phyloP scores from a whole-genome alignment of 2,888 invertebrate species.

The Thalpophila matura region DNA sequence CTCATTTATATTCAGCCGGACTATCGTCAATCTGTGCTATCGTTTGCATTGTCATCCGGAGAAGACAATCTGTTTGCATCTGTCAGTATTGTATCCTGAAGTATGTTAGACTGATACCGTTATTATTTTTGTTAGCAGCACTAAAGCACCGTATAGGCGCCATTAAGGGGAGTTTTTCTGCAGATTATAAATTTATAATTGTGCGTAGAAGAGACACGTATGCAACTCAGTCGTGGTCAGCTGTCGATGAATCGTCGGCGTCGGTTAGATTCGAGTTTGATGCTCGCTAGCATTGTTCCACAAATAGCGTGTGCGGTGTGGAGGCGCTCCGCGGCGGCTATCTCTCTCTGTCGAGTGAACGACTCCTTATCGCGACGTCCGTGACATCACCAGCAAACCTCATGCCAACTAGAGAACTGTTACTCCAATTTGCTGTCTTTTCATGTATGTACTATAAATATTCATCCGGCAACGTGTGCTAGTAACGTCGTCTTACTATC shows the following conservation, averaged over 20 bases:
- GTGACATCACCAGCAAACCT: slow-evolving; percentile 78
- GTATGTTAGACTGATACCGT: too few species aligned
- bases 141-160: not conserved
- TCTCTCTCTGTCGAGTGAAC: slow-evolving; percentile 82
- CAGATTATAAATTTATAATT: not conserved
- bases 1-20: slow-evolving; percentile 14
- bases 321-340: slow-evolving; percentile 62
- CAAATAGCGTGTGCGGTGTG: slow-evolving; percentile 75
- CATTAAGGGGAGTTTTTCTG: slow-evolving; percentile 1
- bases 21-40: too few species aligned
- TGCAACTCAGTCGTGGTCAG: slow-evolving; percentile 63
- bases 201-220: slow-evolving; percentile 21
- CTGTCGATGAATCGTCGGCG: slow-evolving; percentile 70
- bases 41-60: slow-evolving; percentile 9
- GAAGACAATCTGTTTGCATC: not conserved
- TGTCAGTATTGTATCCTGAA: not conserved
- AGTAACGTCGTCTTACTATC: slow-evolving; percentile 42
- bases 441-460: slow-evolving; percentile 64
- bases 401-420: slow-evolving; percentile 76
- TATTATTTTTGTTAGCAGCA: slow-evolving; percentile 16
- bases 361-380: slow-evolving; percentile 83
- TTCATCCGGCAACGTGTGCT: slow-evolving; percentile 46
- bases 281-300: slow-evolving; percentile 79
- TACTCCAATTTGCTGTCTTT: slow-evolving; percentile 65
- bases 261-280: slow-evolving; percentile 72